Conservation (phyloP, 2,797 vertebrate species). For the Morus bassanus region DNA sequence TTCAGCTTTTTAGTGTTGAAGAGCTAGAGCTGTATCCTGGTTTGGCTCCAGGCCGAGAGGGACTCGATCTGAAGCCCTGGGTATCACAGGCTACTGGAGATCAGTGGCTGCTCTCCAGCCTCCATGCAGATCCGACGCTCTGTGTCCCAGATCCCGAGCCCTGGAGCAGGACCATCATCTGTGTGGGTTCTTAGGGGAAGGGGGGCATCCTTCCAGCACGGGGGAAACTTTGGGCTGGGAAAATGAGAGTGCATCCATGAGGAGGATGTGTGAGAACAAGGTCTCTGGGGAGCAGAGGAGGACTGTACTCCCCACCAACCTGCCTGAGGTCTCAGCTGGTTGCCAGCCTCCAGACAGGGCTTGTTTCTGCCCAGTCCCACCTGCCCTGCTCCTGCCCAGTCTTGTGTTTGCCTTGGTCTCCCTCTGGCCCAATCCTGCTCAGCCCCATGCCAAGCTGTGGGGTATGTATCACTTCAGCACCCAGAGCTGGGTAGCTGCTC, state of each 20-base stretch:
- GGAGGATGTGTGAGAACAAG: not conserved
- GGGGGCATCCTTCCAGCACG: not conserved
- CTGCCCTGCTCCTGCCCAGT: not conserved
- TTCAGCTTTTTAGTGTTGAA: slow-evolving; percentile 4
- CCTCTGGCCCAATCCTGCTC: not conserved
- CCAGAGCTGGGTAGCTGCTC: not conserved
- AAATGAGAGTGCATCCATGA: not conserved
- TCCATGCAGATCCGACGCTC: fast-evolving
- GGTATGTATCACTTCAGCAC: not conserved
- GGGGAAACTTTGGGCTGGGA: not conserved
- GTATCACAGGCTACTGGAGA: not conserved
- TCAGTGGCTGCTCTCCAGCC: not conserved
- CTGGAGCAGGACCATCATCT: not conserved
- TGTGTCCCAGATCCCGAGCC: not conserved
- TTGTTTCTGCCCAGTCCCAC: not conserved
- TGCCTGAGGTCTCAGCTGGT: not conserved
- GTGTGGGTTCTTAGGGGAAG: not conserved
- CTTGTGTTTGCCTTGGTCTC: not conserved
- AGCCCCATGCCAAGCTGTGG: not conserved
- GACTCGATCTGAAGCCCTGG: not conserved
- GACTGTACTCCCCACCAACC: not conserved
- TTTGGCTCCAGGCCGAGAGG: not conserved
- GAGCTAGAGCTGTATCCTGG: not conserved
- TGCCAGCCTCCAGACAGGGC: not conserved
- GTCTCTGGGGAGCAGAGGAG: not conserved